phyloP scores from a whole-genome alignment of 2,113 vertebrate genomes.

The Solea solea region DNA sequence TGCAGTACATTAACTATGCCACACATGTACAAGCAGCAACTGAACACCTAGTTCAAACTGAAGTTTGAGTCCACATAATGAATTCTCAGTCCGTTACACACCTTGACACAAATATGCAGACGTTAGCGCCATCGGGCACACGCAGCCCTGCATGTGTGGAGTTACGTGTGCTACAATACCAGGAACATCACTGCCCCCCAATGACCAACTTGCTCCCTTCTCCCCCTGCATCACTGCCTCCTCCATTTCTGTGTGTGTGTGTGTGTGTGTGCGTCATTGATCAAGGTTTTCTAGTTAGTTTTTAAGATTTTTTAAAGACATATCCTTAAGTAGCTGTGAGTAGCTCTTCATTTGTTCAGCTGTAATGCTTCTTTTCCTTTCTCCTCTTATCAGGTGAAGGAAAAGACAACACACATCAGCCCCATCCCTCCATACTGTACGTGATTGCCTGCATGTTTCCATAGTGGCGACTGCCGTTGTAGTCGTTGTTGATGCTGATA shows the following conservation, averaged over 20 bases:
- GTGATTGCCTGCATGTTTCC: conserved; percentile 33
- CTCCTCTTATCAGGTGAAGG: background rate
- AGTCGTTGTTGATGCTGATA: conserved; percentile 49
- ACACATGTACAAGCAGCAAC: background rate
- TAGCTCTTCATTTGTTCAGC: background rate
- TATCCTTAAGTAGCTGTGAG: background rate
- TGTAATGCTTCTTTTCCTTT: background rate
- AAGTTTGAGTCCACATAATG: background rate
- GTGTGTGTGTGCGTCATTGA: background rate
- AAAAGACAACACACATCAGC: background rate
- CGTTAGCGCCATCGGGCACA: background rate
- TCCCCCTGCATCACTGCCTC: conserved; percentile 1
- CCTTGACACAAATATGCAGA: background rate
- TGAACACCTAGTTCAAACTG: background rate
- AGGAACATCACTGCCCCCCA: conserved; percentile 14
- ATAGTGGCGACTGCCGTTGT: conserved; percentile 21
- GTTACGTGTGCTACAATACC: background rate
- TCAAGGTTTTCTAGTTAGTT: no score
- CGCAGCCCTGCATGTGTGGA: background rate
- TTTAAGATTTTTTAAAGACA: no score
- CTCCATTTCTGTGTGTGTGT: background rate
- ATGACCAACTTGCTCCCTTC: background rate
- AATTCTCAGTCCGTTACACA: background rate
- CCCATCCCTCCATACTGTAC: conserved; percentile 12
- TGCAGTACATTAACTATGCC: no score